These are phyloP conservation scores for Fratercula arctica DNA, from an alignment of 2,797 vertebrate species.

Conservation along the genomic window DNA sequence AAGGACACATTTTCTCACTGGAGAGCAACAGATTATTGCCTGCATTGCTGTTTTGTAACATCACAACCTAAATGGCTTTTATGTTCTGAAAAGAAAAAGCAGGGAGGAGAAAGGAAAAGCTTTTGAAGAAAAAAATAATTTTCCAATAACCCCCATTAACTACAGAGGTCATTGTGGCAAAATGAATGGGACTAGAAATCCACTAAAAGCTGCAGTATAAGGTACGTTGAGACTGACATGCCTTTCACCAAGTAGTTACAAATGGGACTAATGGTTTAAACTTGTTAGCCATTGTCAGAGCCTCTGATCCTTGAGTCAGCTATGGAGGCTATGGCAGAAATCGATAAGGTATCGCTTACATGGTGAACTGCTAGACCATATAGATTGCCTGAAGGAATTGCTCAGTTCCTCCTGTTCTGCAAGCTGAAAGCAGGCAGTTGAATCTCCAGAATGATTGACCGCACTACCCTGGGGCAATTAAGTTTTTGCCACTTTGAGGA, in stretches of 20 bases:
- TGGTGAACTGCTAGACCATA: conserved; percentile 75
- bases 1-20: conserved; percentile 43
- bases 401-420: conserved; percentile 63
- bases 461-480: conserved; percentile 36
- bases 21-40: conserved; percentile 53
- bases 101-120: conserved; percentile 37
- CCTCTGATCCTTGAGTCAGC: conserved; percentile 78
- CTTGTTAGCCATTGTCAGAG: conserved; percentile 82
- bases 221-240: conserved; percentile 75
- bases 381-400: conserved; percentile 75
- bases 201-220: conserved; percentile 75
- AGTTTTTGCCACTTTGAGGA: conserved; percentile 48
- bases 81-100: conserved; percentile 66
- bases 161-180: conserved; percentile 75
- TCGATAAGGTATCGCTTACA: conserved; percentile 76
- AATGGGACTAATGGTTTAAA: conserved; percentile 83
- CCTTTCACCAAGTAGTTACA: conserved; percentile 78
- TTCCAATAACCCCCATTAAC: conserved; percentile 76
- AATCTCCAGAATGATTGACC: conserved; percentile 63
- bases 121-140: conserved; percentile 73
- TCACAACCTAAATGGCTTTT: conserved; percentile 73
- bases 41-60: conserved; percentile 75
- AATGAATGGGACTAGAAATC: conserved; percentile 77
- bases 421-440: conserved; percentile 69
- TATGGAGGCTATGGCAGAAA: conserved; percentile 77